These are phyloP conservation scores for Nomada goodeniana DNA, from an alignment of 2,888 invertebrate genomes.

Conservation along the genomic window DNA sequence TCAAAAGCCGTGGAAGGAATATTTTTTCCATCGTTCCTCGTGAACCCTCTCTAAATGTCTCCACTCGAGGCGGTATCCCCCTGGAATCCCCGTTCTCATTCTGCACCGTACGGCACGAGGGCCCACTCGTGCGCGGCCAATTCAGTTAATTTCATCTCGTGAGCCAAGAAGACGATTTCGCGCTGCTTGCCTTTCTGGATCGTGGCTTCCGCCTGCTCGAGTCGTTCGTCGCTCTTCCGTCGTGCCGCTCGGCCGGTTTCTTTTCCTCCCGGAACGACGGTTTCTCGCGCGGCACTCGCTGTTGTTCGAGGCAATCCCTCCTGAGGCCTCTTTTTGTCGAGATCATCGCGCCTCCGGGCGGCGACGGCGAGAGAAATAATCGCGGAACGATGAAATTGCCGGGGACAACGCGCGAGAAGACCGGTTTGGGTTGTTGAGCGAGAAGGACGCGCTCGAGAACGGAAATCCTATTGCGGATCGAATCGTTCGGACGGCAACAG, in stretches of 20 bases:
- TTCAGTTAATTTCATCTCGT: conserved; percentile 65
- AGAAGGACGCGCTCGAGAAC: no score
- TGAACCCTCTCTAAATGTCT: conserved; percentile 18
- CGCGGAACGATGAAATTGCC: conserved; percentile 11
- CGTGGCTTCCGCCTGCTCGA: conserved; percentile 43
- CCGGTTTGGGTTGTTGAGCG: no score
- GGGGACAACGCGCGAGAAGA: background rate
- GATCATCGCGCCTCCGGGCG: conserved; percentile 27
- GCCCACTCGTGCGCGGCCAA: conserved; percentile 64
- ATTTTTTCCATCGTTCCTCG: conserved; percentile 21
- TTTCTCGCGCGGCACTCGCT: background rate
- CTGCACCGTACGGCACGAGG: conserved; percentile 36
- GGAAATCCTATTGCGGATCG: no score
- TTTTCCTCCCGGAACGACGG: background rate
- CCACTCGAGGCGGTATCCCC: conserved; percentile 6
- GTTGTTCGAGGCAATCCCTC: conserved; percentile 54
- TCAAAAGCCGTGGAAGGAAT: conserved; percentile 5
- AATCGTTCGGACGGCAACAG: no score
- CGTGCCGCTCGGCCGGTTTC: background rate
- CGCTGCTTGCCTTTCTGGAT: conserved; percentile 65
- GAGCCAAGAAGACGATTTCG: conserved; percentile 64
- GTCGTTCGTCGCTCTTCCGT: conserved; percentile 25
- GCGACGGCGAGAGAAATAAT: conserved; percentile 6
- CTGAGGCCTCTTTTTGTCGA: conserved; percentile 39
- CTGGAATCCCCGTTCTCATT: conserved; percentile 35